phyloP scores from a whole-genome alignment of 2,113 vertebrate genomes.

The Todiramphus saurophagus region DNA sequence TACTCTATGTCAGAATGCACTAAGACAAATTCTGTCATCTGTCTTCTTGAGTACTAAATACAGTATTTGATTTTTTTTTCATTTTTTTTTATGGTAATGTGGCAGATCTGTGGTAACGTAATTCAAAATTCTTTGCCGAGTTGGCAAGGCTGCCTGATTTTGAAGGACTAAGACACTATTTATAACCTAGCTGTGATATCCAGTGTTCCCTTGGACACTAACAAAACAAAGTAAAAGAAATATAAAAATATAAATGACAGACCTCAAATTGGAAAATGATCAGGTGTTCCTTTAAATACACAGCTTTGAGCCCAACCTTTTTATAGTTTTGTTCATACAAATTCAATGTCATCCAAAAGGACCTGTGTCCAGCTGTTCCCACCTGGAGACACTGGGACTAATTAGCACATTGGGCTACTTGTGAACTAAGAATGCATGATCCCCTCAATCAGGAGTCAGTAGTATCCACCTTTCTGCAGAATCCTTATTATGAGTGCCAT shows the following conservation, averaged over 20 bases:
- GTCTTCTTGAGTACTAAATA: conserved; percentile 7
- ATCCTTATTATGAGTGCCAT: not conserved
- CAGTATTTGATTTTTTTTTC: conserved; percentile 17
- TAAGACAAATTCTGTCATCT: conserved; percentile 7
- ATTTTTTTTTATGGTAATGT: conserved; percentile 10
- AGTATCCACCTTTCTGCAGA: not conserved
- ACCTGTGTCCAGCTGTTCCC: not conserved
- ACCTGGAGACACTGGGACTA: accelerated
- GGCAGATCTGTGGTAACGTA: conserved; percentile 4
- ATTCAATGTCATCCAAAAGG: not conserved
- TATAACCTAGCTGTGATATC: not conserved
- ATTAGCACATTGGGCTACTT: not conserved
- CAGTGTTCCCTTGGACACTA: not conserved
- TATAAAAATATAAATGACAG: not conserved
- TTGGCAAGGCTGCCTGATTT: not conserved
- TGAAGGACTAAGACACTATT: not conserved
- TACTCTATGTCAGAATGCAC: not conserved
- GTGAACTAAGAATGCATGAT: not conserved
- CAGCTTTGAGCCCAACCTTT: not conserved
- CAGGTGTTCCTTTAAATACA: not conserved
- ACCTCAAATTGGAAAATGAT: not conserved
- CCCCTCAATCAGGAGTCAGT: not conserved
- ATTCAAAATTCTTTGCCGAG: conserved; percentile 13
- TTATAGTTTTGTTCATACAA: not conserved
- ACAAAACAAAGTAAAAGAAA: not conserved